Conservation (phyloP, 2,797 vertebrate species). For the Mionectes olivaceus region DNA sequence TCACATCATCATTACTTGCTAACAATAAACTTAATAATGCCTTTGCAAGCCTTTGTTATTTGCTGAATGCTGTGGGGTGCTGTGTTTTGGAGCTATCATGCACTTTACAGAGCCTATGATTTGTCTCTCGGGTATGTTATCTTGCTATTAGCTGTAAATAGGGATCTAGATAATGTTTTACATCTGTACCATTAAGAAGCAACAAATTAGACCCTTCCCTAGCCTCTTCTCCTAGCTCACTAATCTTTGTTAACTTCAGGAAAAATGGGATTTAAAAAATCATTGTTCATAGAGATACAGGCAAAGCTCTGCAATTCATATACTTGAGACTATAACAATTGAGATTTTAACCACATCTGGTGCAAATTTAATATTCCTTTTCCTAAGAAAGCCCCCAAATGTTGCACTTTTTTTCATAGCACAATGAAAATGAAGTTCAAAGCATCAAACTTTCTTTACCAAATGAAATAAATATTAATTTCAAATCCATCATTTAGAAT, state of each 20-base stretch:
- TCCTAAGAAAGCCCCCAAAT: background rate
- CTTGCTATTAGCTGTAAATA: slow-evolving; percentile 55
- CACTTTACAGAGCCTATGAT: slow-evolving; percentile 48
- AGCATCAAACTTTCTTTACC: background rate
- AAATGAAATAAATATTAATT: slow-evolving; percentile 8
- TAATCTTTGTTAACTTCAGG: slow-evolving; percentile 18
- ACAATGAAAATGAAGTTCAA: slow-evolving; percentile 11
- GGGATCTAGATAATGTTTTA: slow-evolving; percentile 57
- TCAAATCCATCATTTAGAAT: background rate
- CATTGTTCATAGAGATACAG: background rate
- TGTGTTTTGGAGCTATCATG: slow-evolving; percentile 15
- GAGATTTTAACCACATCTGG: background rate
- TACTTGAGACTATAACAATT: background rate
- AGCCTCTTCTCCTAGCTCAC: background rate
- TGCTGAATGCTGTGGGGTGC: slow-evolving; percentile 28
- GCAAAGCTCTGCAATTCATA: background rate
- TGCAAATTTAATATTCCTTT: background rate
- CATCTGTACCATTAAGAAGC: slow-evolving; percentile 34
- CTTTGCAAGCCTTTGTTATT: slow-evolving; percentile 49
- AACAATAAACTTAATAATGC: slow-evolving; percentile 55
- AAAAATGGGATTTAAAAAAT: background rate
- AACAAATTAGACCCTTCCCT: slow-evolving; percentile 25
- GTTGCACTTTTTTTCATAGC: background rate
- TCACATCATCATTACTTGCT: slow-evolving; percentile 29
- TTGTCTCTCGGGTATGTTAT: slow-evolving; percentile 45